Evolutionary conservation across 2,113 vertebrate genomes (phyloP).

Genomic region (Lepidiolamprologus cunningtoni): DNA sequence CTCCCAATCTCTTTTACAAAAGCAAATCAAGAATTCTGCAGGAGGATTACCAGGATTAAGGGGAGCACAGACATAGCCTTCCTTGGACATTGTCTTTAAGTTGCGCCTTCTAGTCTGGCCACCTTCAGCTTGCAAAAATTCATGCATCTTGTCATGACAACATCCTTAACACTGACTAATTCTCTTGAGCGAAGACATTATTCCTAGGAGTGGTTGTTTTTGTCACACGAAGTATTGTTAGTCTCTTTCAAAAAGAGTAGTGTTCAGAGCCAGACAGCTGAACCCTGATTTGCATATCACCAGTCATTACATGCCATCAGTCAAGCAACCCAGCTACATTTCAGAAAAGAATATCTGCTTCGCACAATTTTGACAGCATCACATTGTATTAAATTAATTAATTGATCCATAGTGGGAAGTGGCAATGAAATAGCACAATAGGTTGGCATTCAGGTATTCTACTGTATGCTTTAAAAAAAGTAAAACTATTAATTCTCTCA

Average conservation of each 20-base stretch:
- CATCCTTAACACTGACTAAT: not conserved
- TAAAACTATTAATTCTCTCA: not conserved
- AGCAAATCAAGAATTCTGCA: constrained; percentile 70
- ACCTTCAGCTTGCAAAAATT: constrained; percentile 43
- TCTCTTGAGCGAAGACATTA: not conserved
- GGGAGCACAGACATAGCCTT: constrained; percentile 56
- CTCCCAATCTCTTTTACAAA: constrained; percentile 72
- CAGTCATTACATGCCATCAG: not conserved
- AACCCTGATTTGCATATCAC: not conserved
- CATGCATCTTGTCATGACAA: not conserved
- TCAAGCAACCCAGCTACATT: not conserved
- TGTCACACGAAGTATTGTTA: not conserved
- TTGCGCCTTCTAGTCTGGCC: constrained; percentile 43
- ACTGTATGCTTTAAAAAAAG: constrained; percentile 26
- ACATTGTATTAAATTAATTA: constrained; percentile 14
- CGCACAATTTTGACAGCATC: constrained; percentile 2
- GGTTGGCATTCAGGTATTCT: constrained; percentile 21
- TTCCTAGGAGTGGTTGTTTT: not conserved
- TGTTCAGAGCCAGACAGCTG: not conserved
- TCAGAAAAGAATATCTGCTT: not conserved
- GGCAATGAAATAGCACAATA: constrained; percentile 14
- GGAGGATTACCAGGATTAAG: constrained; percentile 71
- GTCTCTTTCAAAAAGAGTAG: not conserved
- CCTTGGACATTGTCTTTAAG: constrained; percentile 57
- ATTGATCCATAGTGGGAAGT: constrained; percentile 33